Base-by-base conservation (phyloP, 2,888 invertebrate species). In the Drosophila leonis region DNA sequence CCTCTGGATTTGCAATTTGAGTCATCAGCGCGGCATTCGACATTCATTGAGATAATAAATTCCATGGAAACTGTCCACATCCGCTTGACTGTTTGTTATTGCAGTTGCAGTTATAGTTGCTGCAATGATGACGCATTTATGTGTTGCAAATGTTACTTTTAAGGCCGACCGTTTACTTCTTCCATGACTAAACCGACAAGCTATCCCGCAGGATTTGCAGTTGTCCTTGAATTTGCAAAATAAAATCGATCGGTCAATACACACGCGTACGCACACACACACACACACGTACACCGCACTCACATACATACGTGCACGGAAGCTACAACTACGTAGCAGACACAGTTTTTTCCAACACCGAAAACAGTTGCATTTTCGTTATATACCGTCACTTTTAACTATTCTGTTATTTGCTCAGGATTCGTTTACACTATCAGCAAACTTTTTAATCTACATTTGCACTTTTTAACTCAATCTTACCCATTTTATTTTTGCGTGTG, bases 141-240 rank as follows among this genome's bases (percentile, higher is more conserved):
- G 12, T 49, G 13, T 41, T 48, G 18, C 37, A 18, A 39, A 57
- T 48, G 51, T 69, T 39, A 12, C 37, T 44, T 48, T 52, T 61
- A 20, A 33, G n/a, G 29, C 51, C 15, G 60, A 70, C 44, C 46
- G 6, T 63, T 37, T 48, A 51, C 31, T 42, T 27, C 29, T 20
- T 7, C 35, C 48, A 44, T 29, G 52, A 51, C 61, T 68, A 64
- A 48, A 63, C 42, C 46, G 65, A 55, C 51, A 48, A 51, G 65
- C 65, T 85, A 75, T 87, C 85, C 88, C 85, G 72, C 65, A 89
- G 85, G 85, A 86, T 80, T 82, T 59, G 60, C 44, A 69, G 73
- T 83, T 87, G 90, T 87, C 87, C 87, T 87, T 87, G 87, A 87
- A 87, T 83, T 88, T 82, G 87, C 90, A 90, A 90, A 87, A 88